These are phyloP conservation scores for Centropyge bicolor DNA, from an alignment of 2,797 vertebrate species.

Conservation along the genomic window DNA sequence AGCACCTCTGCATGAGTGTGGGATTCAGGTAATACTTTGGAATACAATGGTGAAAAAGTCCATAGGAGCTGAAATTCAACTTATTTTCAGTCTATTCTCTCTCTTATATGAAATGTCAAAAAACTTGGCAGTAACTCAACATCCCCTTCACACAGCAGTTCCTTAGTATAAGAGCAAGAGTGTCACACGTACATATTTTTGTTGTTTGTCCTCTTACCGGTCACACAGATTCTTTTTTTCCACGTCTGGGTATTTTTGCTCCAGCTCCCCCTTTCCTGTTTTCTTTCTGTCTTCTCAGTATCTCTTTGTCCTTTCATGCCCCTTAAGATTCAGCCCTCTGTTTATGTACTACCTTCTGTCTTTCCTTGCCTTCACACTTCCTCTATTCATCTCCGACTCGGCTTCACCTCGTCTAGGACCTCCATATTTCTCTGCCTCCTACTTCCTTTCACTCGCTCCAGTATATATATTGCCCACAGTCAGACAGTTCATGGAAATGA, in stretches of 20 bases:
- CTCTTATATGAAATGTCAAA: neutral
- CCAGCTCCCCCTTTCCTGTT: neutral
- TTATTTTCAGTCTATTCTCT: neutral
- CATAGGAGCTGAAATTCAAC: neutral
- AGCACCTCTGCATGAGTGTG: neutral
- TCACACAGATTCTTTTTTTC: conserved; percentile 17
- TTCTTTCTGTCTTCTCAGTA: conserved; percentile 5
- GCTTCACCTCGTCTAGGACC: conserved; percentile 39
- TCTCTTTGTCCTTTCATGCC: conserved; percentile 41
- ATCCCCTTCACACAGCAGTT: neutral
- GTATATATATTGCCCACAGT: conserved; percentile 48
- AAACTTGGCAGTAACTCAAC: neutral
- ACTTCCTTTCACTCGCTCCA: conserved; percentile 27
- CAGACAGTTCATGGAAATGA: conserved; percentile 61
- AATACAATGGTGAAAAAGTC: neutral
- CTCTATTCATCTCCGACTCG: conserved; percentile 21
- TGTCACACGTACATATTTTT: neutral
- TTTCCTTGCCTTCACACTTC: conserved; percentile 25
- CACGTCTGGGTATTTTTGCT: conserved; percentile 20
- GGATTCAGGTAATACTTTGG: neutral
- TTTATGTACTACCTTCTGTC: conserved; percentile 23
- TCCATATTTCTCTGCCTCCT: conserved; percentile 42
- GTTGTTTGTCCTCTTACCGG: conserved; percentile 35
- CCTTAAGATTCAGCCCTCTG: conserved; percentile 4
- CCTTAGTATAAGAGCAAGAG: neutral